Base-by-base conservation (phyloP, 1,140 invertebrate genomes). In the Drosophila serrata region DNA sequence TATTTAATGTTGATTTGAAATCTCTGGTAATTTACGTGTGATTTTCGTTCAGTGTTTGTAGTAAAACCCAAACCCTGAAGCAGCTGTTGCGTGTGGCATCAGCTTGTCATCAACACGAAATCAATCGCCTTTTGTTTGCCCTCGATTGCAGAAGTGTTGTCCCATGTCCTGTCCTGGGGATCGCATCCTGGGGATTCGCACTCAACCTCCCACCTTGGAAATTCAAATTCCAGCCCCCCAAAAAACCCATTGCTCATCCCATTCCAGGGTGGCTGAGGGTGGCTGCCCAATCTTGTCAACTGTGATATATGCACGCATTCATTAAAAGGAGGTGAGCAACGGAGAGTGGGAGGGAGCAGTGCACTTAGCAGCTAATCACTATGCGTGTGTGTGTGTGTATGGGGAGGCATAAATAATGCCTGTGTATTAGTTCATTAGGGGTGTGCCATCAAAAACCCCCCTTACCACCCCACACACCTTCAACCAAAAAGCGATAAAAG, bases 111-210 rank as follows among this genome's bases (percentile, higher is more conserved):
- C 75, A 78, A 62, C 75, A 78, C 58, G 64, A 78, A 78, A 78
- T 78, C 75, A 77, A 78, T 78, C 75, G 68, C 70, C 62, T 77
- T 68, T 78, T 78, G 75, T 78, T 78, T 78, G 64, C 64, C 70
- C 59, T 59, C 69, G 68, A 69, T 69, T 29, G 63, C 65, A 22
- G 27, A 46, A 67, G 63, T 67, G 59, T 65, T 45, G 29, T 55
- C 22, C 42, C 60, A 33, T 68, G 61, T 65, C 24, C 64, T 37
- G 60, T 46, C 51, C 51, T 35, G 49, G 49, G 49, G 31, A 22
- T 22, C 8, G 49, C 49, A 55, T 55, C 33, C 51, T 51, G 8
- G 3, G 6, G 0, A 8, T 8, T 3, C 2, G 2, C 51, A 7
- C 24, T 6, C 33, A 2, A 0, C 40, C 31, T 2, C 6, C 7